A percentile compares a stretch with the other conserved stretches of the same genome.
These are phyloP conservation scores for Puffinus mauretanicus DNA, from an alignment of 2,113 vertebrate genomes.

Conservation along the genomic window DNA sequence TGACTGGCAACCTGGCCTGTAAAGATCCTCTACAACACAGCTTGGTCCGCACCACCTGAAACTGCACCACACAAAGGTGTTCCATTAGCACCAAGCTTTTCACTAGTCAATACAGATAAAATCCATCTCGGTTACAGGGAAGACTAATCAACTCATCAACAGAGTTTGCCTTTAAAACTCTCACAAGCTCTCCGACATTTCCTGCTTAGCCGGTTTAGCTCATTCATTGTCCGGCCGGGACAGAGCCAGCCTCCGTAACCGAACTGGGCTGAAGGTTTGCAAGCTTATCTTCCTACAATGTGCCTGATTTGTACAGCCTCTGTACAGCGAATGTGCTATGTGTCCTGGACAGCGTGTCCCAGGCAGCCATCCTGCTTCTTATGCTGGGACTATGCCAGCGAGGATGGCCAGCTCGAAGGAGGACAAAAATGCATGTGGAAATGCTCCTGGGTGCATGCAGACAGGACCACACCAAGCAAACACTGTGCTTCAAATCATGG, in stretches of 20 bases:
- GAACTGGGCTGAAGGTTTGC: not conserved
- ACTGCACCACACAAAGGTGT: not conserved
- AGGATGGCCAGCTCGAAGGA: not conserved
- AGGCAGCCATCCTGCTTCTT: not conserved
- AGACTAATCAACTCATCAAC: not conserved
- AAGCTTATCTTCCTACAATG: not conserved
- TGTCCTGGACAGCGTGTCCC: not conserved
- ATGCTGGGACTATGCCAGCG: not conserved
- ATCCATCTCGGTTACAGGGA: not conserved
- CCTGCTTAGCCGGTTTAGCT: slow-evolving; percentile 27
- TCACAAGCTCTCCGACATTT: not conserved
- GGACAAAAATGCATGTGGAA: not conserved
- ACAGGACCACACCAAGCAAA: not conserved
- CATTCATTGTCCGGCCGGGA: not conserved
- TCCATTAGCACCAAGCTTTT: not conserved
- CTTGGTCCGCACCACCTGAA: not conserved
- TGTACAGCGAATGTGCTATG: not conserved
- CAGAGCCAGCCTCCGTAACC: not conserved
- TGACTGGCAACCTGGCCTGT: not conserved
- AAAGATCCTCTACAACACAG: not conserved
- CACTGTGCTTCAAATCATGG: not conserved
- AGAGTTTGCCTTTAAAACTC: not conserved
- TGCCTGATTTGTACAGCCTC: not conserved
- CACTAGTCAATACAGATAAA: not conserved
- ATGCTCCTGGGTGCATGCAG: not conserved